Evolutionary conservation across 2,113 vertebrate genomes (phyloP), one percentile per base, ranked within the genome.

Genomic region (Gallinago media): DNA sequence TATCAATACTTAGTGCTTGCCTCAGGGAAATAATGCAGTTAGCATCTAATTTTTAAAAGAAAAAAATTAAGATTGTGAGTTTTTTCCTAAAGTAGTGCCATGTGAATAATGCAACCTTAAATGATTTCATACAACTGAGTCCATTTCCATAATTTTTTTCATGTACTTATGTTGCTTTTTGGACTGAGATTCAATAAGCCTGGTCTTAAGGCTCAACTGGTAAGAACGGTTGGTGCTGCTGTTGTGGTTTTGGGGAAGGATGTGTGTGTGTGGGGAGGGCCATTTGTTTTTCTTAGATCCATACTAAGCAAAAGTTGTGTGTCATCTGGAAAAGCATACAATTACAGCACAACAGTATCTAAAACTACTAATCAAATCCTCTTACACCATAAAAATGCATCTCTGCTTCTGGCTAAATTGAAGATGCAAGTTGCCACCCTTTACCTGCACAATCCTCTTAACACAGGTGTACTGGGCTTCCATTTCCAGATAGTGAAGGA

Each of bases 191-290:
- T 70, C 44, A 32, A 19, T 44, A 66, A 38, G 22, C 34, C 50
- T n/a, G 25, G 20, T 17, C 15, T 49, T 27, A 18, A 31, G 26
- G 44, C 29, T 62, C 36, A 36, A 25, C 16, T 67, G 31, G 15
- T 22, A 26, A 8, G 13, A 31, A 32, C 4, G 15, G n/a, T 46
- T 75, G 40, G 23, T 55, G n/a, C 42, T 34, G 36, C 19, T 15
- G 14, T 11, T 0, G 6, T 18, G 14, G 1, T 23, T 44, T 26
- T 19, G 8, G 10, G 25, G 9, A 4, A 16, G 25, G 6, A 0
- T 9, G 21, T 13, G 4, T 17, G 18, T 54, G 31, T 2, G 14
- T 6, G 52, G 15, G 20, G 12, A 17, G 10, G 3, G 12, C 2
- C 5, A 4, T 22, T 50, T 34, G 31, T 46, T 56, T 66, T 47